These are phyloP conservation scores for Chlorocebus sabaeus DNA, from an alignment of 2,113 vertebrate genomes.

Conservation along the genomic window DNA sequence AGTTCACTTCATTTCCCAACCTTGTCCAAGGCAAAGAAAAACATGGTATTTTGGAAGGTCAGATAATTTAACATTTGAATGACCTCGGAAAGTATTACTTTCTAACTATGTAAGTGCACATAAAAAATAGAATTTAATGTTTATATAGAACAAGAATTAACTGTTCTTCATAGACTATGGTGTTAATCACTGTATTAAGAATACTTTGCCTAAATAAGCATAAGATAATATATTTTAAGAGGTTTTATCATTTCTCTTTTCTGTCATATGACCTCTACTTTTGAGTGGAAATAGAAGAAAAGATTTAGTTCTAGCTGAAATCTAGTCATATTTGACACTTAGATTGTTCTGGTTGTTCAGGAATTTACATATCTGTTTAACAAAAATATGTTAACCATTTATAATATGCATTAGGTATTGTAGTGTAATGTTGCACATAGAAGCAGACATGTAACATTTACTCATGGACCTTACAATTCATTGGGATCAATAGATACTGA, in stretches of 20 bases:
- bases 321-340: background rate
- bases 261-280: background rate
- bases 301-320: background rate
- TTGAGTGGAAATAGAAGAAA: background rate
- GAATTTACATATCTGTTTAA: background rate
- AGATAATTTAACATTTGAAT: slow-evolving; percentile 77
- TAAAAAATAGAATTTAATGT: slow-evolving; percentile 73
- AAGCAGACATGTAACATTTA: background rate
- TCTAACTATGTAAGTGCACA: slow-evolving; percentile 47
- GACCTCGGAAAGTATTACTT: slow-evolving; percentile 74
- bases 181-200: slow-evolving; percentile 52
- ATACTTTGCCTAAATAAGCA: slow-evolving; percentile 14
- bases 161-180: slow-evolving; percentile 36
- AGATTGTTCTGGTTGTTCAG: fast-evolving
- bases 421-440: background rate
- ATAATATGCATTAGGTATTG: background rate
- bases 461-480: background rate
- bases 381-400: background rate
- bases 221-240: background rate
- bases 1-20: slow-evolving; percentile 51
- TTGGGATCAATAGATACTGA: background rate
- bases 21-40: slow-evolving; percentile 70
- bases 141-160: slow-evolving; percentile 63
- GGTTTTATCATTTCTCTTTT: background rate
- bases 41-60: slow-evolving; percentile 67